Percentiles rank a stretch among this genome's conserved stretches.
These are phyloP conservation scores for Trichomycterus rosablanca DNA, from an alignment of 2,113 vertebrate species.

Conservation along the genomic window DNA sequence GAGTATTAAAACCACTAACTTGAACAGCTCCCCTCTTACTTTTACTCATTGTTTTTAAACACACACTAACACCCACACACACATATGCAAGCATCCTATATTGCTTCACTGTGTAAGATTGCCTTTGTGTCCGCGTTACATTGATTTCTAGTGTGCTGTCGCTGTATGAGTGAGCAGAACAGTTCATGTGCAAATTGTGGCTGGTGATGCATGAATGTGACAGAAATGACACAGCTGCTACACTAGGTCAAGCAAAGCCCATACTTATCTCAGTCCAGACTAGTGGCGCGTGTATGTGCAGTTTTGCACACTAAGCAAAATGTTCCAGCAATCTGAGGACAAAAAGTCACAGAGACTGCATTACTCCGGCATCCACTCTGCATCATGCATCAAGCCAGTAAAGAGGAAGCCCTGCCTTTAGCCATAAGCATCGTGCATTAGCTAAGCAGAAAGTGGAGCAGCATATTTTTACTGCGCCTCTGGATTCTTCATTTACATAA, in stretches of 20 bases:
- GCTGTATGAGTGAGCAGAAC: no score
- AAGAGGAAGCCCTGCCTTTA: conserved; percentile 10
- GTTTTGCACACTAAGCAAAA: background rate
- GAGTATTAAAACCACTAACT: no score
- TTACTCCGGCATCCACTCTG: no score
- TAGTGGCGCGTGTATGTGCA: background rate
- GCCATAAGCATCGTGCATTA: conserved; percentile 2
- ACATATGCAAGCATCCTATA: no score
- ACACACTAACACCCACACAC: no score
- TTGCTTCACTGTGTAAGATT: no score
- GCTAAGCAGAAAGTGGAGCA: conserved; percentile 12
- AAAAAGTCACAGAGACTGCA: no score
- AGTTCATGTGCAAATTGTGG: no score
- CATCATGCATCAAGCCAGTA: background rate
- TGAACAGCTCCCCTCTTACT: no score
- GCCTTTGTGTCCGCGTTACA: no score
- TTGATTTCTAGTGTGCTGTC: no score
- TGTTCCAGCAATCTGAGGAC: background rate
- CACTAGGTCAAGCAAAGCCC: conserved; percentile 1
- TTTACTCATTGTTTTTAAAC: no score
- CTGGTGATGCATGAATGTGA: background rate
- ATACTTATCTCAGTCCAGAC: background rate
- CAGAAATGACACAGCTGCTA: conserved; percentile 28
- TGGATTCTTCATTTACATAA: conserved; percentile 32
- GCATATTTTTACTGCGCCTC: conserved; percentile 11